These are phyloP conservation scores for Coelopa pilipes DNA, from an alignment of 2,888 invertebrate species.

Conservation along the genomic window DNA sequence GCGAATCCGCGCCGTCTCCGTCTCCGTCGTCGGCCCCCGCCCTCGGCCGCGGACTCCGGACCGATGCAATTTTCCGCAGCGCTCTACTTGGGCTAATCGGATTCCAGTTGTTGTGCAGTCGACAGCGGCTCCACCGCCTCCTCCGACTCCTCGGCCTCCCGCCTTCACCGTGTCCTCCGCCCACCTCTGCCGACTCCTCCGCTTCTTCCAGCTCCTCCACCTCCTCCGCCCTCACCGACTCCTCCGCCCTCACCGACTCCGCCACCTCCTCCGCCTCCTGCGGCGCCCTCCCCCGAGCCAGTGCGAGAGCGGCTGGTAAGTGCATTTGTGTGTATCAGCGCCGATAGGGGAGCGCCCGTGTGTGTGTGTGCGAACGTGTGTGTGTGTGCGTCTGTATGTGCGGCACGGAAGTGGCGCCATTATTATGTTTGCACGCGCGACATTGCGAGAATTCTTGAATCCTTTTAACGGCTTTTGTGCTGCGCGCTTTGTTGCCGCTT, in stretches of 20 bases:
- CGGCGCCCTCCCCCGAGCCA: not conserved
- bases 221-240: not conserved
- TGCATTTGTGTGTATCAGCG: conserved; percentile 12
- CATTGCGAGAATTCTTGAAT: conserved; percentile 41
- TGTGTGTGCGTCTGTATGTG: conserved; percentile 24
- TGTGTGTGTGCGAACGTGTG: conserved; percentile 9
- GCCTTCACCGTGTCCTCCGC: too few species aligned
- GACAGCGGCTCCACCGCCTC: not conserved
- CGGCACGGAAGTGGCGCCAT: conserved; percentile 44
- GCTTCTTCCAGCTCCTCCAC: too few species aligned
- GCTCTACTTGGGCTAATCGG: conserved; percentile 31
- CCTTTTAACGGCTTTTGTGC: conserved; percentile 35
- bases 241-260: not conserved
- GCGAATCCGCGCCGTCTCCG: too few species aligned
- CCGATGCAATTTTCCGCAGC: conserved; percentile 22
- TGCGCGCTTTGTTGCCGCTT: conserved; percentile 27
- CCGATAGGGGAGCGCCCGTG: not conserved
- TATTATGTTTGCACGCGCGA: conserved; percentile 43
- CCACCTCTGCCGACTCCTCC: not conserved
- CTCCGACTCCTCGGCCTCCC: not conserved
- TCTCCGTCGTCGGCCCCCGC: not conserved
- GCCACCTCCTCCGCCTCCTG: not conserved
- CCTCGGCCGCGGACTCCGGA: not conserved
- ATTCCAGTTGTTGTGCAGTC: conserved; percentile 28
- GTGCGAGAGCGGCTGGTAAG: conserved; percentile 26